Conservation (phyloP, 2,888 invertebrate species). For the Drosophila histrio region DNA sequence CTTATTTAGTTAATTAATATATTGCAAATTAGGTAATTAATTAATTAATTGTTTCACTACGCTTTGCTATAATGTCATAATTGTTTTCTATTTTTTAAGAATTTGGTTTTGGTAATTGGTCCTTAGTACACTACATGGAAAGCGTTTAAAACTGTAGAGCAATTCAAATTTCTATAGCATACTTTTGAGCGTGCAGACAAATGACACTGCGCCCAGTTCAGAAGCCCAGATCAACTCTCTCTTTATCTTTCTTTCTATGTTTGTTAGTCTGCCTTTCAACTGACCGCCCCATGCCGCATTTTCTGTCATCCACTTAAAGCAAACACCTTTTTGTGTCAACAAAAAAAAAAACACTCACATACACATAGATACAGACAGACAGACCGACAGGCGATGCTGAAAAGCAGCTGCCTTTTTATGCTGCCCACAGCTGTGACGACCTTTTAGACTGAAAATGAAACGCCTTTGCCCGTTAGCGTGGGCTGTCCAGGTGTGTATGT, state of each 20-base stretch:
- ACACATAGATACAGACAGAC: background rate
- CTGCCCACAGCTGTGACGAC: slow-evolving; percentile 59
- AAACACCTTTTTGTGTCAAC: slow-evolving; percentile 65
- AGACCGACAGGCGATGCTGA: slow-evolving; percentile 17
- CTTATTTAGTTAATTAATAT: slow-evolving; percentile 27
- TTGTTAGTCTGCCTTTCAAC: slow-evolving; percentile 9
- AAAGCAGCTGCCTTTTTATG: slow-evolving; percentile 62
- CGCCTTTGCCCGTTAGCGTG: slow-evolving; percentile 21
- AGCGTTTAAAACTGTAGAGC: slow-evolving; percentile 61
- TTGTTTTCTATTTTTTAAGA: slow-evolving; percentile 22
- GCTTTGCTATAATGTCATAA: slow-evolving; percentile 28
- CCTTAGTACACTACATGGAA: slow-evolving; percentile 73
- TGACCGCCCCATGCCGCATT: slow-evolving; percentile 18
- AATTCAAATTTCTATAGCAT: slow-evolving; percentile 54
- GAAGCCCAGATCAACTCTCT: slow-evolving; percentile 8
- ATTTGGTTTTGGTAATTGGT: slow-evolving; percentile 61
- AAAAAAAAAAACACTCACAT: slow-evolving; percentile 21
- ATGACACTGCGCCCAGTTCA: slow-evolving; percentile 45
- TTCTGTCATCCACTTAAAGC: slow-evolving; percentile 52
- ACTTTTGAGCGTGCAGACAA: slow-evolving; percentile 46
- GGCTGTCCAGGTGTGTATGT: slow-evolving; percentile 22
- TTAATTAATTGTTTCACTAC: slow-evolving; percentile 36
- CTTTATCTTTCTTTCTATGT: background rate
- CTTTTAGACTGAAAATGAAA: slow-evolving; percentile 54
- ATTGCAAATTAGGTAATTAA: slow-evolving; percentile 57